Evolutionary conservation across 1,140 invertebrate species (phyloP).

Genomic region (Trichonephila clavipes): DNA sequence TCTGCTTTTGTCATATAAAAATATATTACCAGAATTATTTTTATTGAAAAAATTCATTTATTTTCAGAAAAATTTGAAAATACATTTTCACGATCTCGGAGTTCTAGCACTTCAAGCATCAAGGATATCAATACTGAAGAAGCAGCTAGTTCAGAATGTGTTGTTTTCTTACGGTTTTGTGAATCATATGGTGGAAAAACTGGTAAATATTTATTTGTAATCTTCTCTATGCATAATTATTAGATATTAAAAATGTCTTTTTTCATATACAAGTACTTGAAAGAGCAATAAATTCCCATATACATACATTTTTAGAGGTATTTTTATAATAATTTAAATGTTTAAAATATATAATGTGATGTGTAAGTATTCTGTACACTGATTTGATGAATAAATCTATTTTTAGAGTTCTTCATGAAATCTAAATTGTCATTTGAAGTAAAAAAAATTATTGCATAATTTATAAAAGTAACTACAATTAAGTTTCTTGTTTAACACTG

Average conservation of each 20-base stretch:
- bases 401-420: too few relatives aligned
- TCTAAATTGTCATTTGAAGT: too few relatives aligned
- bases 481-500: too few relatives aligned
- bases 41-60: background rate
- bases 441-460: too few relatives aligned
- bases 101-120: slow-evolving; percentile 97
- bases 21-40: background rate
- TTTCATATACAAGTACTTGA: background rate
- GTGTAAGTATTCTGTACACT: too few relatives aligned
- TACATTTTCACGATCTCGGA: slow-evolving; percentile 96
- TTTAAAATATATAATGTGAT: too few relatives aligned
- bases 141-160: slow-evolving; percentile 94
- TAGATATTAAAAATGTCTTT: background rate
- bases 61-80: slow-evolving; percentile 95
- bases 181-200: slow-evolving; percentile 97
- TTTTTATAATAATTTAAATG: too few relatives aligned
- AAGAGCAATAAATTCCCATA: background rate
- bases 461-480: background rate
- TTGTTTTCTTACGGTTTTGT: slow-evolving; percentile 96
- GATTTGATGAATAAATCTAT: too few relatives aligned
- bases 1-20: background rate
- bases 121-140: slow-evolving; percentile 82
- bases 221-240: too few relatives aligned
- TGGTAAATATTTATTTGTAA: slow-evolving; percentile 80
- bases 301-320: background rate